Percentiles rank a stretch among this genome's conserved stretches.
Evolutionary conservation across 2,113 vertebrate species (phyloP).

Genomic region (Pterophyllum scalare): DNA sequence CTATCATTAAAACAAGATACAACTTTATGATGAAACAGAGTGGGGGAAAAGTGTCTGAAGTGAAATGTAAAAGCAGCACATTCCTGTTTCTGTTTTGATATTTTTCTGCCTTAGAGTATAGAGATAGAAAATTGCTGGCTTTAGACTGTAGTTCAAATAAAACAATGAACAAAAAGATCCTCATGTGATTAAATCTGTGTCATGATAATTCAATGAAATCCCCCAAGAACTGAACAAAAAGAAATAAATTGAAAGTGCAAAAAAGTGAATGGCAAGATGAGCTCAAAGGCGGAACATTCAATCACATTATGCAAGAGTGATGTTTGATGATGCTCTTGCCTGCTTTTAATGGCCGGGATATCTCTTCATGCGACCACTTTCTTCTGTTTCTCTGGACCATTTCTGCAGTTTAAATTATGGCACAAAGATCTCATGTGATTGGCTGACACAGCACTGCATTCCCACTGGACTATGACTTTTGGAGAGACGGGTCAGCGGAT

Average conservation of each 20-base stretch:
- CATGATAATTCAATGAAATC: neutral
- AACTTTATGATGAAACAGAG: neutral
- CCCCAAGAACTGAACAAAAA: neutral
- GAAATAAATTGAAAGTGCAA: neutral
- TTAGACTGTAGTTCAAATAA: neutral
- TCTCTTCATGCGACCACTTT: neutral
- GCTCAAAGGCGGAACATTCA: conserved; percentile 4
- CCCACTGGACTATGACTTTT: neutral
- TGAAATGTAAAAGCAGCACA: neutral
- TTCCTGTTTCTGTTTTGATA: accelerated
- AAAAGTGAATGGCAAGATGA: neutral
- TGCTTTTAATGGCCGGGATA: neutral
- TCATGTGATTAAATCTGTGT: neutral
- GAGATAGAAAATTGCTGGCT: neutral
- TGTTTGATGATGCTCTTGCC: neutral
- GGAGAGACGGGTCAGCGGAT: neutral
- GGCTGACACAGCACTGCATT: neutral
- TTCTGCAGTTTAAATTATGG: neutral
- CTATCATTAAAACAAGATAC: neutral
- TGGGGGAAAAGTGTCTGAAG: neutral
- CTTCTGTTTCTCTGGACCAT: neutral
- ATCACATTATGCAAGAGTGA: neutral
- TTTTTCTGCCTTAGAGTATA: neutral
- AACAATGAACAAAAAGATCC: neutral
- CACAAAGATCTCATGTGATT: neutral